phyloP scores from a whole-genome alignment of 2,797 vertebrate genomes.

The Darevskia nairensis region DNA sequence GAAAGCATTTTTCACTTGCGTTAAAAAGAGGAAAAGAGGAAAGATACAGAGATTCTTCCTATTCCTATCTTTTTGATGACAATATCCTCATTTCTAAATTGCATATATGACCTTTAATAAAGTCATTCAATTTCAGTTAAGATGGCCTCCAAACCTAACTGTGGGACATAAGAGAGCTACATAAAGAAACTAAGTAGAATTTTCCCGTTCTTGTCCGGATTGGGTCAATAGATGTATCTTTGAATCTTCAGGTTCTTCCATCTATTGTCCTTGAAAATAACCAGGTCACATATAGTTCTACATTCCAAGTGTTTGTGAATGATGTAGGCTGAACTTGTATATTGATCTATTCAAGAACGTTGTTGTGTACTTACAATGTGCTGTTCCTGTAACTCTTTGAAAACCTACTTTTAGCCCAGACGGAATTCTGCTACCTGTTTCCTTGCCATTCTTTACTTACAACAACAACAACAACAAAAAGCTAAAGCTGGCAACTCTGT shows the following conservation, averaged over 20 bases:
- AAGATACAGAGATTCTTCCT: background rate
- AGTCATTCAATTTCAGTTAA: background rate
- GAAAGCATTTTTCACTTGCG: slow-evolving; percentile 37
- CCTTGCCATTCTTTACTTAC: background rate
- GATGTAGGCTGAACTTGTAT: slow-evolving; percentile 8
- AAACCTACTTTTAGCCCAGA: background rate
- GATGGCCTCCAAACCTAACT: background rate
- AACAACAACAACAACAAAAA: background rate
- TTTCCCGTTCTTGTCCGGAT: background rate
- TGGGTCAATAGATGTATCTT: background rate
- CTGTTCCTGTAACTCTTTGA: background rate
- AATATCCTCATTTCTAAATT: background rate
- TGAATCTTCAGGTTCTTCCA: background rate
- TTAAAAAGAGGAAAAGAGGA: background rate
- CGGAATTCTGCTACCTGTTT: background rate
- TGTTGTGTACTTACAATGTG: background rate
- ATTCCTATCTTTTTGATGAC: background rate
- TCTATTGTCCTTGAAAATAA: background rate
- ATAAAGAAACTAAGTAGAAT: background rate
- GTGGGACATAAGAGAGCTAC: background rate
- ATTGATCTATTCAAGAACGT: background rate
- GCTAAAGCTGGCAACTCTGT: background rate
- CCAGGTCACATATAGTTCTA: background rate
- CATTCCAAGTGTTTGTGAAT: background rate
- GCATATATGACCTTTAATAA: slow-evolving; percentile 14